Evolutionary conservation across 2,888 invertebrate genomes (phyloP).

Genomic region (Galerucella calmariensis): DNA sequence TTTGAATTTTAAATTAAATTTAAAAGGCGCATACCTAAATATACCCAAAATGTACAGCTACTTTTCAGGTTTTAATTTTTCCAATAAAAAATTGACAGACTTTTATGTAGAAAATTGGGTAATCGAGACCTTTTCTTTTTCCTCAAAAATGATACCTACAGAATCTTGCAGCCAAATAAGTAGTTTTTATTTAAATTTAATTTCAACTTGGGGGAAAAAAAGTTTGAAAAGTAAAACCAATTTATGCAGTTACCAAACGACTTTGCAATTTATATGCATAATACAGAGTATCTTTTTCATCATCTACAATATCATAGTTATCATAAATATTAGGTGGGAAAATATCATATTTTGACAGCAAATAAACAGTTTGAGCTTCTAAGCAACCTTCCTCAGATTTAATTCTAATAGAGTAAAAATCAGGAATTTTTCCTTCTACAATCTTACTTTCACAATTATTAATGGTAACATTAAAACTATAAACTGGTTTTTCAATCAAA

Average conservation of each 20-base stretch:
- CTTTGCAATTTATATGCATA: slow-evolving; percentile 38
- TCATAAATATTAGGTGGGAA: slow-evolving; percentile 47
- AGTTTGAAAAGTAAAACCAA: background rate
- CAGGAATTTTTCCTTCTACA: slow-evolving; percentile 40
- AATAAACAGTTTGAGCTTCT: slow-evolving; percentile 44
- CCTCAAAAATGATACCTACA: too few relatives aligned
- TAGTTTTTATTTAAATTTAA: too few relatives aligned
- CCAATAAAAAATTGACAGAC: too few relatives aligned
- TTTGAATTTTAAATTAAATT: too few relatives aligned
- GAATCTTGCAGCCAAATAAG: too few relatives aligned
- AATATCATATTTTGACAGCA: slow-evolving; percentile 46
- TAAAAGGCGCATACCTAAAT: too few relatives aligned
- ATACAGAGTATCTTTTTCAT: slow-evolving; percentile 34
- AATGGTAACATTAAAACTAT: slow-evolving; percentile 37
- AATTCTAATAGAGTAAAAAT: slow-evolving; percentile 47
- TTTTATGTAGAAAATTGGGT: too few relatives aligned
- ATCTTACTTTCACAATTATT: slow-evolving; percentile 29
- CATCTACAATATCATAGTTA: slow-evolving; percentile 39
- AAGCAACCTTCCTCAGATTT: slow-evolving; percentile 31
- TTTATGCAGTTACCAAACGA: background rate
- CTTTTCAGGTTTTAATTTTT: too few relatives aligned
- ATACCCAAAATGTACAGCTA: too few relatives aligned
- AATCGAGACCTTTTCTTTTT: too few relatives aligned
- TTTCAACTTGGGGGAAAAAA: too few relatives aligned
- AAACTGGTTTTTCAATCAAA: slow-evolving; percentile 38